Evolutionary conservation across 2,797 vertebrate species (phyloP).

Genomic region (Neosalanx taihuensis): DNA sequence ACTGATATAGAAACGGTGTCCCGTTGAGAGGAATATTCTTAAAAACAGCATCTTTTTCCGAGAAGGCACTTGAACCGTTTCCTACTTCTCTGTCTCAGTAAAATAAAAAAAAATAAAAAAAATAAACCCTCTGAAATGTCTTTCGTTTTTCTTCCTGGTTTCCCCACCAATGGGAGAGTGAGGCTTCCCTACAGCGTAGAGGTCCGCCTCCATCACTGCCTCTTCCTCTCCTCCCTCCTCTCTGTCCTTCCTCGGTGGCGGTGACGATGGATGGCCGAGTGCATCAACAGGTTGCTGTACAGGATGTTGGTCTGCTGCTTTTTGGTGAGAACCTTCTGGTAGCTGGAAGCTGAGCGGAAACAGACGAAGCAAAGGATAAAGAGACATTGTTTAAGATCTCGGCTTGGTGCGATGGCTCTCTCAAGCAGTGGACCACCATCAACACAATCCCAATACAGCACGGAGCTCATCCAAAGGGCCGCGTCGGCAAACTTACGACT

Average conservation of each 20-base stretch:
- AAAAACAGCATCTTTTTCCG: conserved; percentile 55
- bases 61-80: conserved; percentile 69
- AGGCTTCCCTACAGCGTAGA: conserved; percentile 52
- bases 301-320: conserved; percentile 84
- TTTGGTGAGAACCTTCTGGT: conserved; percentile 86
- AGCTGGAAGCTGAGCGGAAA: conserved; percentile 82
- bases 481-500: conserved; percentile 81
- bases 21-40: conserved; percentile 47
- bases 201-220: conserved; percentile 78
- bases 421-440: neutral
- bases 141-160: conserved; percentile 20
- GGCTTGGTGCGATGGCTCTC: neutral
- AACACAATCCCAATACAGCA: neutral
- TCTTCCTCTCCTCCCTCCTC: conserved; percentile 66
- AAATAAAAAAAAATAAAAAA: conserved; percentile 44
- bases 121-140: conserved; percentile 42
- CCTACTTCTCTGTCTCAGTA: conserved; percentile 31
- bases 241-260: conserved; percentile 77
- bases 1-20: conserved; percentile 60
- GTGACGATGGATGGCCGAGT: conserved; percentile 77
- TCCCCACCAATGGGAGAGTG: conserved; percentile 39
- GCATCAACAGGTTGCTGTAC: conserved; percentile 75
- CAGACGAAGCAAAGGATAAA: neutral
- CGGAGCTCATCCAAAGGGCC: neutral
- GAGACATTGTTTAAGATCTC: neutral